Conservation (phyloP, 2,888 invertebrate species). For the Punctoribates punctum region DNA sequence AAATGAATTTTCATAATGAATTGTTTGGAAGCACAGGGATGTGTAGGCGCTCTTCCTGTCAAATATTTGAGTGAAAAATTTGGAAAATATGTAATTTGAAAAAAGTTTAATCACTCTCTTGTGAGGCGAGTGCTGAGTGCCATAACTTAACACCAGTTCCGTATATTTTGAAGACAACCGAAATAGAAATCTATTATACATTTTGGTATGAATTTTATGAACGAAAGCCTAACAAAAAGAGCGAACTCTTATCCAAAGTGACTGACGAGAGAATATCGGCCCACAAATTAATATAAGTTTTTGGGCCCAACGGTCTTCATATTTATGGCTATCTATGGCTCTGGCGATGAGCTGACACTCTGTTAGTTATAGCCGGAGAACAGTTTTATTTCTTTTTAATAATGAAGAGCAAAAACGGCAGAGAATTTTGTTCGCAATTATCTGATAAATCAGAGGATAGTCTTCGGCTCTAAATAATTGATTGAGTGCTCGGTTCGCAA, state of each 20-base stretch:
- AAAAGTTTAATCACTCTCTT: background rate
- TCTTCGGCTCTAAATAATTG: background rate
- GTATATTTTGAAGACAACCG: background rate
- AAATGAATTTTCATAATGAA: background rate
- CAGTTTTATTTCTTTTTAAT: background rate
- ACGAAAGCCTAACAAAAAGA: too few relatives aligned
- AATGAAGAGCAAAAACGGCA: background rate
- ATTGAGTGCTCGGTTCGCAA: background rate
- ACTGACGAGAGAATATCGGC: too few relatives aligned
- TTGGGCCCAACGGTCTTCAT: background rate
- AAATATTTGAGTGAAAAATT: background rate
- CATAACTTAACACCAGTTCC: background rate
- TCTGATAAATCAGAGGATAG: background rate
- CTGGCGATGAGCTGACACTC: background rate
- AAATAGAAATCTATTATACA: background rate
- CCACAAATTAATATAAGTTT: background rate
- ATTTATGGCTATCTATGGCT: background rate
- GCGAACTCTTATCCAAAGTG: too few relatives aligned
- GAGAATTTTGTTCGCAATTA: background rate
- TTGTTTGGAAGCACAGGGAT: background rate
- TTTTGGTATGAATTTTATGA: too few relatives aligned
- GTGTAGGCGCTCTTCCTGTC: background rate
- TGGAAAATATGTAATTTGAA: background rate
- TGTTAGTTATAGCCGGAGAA: background rate
- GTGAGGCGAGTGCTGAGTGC: background rate